These are phyloP conservation scores for Glaucomys volans DNA, from an alignment of 2,113 vertebrate genomes.

Conservation along the genomic window DNA sequence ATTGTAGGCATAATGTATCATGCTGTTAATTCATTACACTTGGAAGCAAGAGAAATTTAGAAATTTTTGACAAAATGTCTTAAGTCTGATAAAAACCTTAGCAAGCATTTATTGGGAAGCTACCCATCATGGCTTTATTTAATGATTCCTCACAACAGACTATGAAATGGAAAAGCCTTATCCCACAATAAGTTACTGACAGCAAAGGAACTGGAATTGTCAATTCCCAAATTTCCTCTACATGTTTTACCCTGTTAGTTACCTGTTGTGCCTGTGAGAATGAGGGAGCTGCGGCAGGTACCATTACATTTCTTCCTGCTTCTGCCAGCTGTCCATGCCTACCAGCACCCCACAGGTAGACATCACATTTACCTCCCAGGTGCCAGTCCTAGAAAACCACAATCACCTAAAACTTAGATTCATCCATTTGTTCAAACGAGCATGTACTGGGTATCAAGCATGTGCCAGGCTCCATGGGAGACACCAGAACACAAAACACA, in stretches of 20 bases:
- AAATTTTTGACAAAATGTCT: constrained; percentile 27
- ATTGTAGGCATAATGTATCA: not conserved
- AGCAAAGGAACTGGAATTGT: not conserved
- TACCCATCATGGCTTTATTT: constrained; percentile 16
- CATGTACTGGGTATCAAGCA: not conserved
- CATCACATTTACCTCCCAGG: constrained; percentile 97
- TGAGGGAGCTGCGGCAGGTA: constrained; percentile 93
- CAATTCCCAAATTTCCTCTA: constrained; percentile 5
- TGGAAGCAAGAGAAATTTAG: constrained; percentile 41
- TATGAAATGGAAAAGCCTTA: not conserved
- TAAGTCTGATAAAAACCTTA: constrained; percentile 28
- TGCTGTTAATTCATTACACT: constrained; percentile 7
- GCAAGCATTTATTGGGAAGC: constrained; percentile 34
- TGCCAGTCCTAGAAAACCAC: constrained; percentile 94
- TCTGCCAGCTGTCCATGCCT: constrained; percentile 97
- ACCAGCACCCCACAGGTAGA: constrained; percentile 96
- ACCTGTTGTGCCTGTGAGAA: constrained; percentile 99
- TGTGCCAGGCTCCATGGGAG: not conserved
- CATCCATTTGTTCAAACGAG: constrained; percentile 5
- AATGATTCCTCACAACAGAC: constrained; percentile 7
- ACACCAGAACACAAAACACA: not conserved
- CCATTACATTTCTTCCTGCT: constrained; percentile 96
- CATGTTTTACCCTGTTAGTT: constrained; percentile 26
- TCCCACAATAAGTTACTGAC: not conserved
- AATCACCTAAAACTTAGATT: constrained; percentile 61